Conservation (phyloP, 2,797 vertebrate genomes). For the Podarcis lilfordi region DNA sequence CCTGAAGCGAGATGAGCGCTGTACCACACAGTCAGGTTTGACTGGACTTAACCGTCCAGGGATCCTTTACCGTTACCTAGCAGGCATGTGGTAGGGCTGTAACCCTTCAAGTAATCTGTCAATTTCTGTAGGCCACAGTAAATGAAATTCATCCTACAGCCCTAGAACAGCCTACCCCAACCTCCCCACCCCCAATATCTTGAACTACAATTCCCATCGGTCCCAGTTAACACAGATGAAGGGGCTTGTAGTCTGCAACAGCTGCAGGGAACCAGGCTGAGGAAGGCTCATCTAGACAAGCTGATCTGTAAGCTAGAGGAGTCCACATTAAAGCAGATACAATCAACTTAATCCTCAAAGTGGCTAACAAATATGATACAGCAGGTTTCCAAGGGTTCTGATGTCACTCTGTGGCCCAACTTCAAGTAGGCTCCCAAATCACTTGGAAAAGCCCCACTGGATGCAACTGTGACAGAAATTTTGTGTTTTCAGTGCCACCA, state of each 20-base stretch:
- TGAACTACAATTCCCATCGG: too few species aligned
- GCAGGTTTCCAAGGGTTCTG: background rate
- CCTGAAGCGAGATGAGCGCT: too few species aligned
- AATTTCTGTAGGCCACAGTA: background rate
- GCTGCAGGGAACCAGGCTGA: too few species aligned
- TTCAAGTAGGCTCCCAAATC: background rate
- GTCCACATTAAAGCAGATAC: background rate
- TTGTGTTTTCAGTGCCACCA: background rate
- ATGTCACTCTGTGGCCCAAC: background rate
- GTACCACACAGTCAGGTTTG: too few species aligned
- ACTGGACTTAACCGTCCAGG: background rate
- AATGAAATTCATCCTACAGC: background rate
- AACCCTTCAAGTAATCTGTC: background rate
- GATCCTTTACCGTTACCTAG: background rate
- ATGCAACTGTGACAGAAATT: background rate
- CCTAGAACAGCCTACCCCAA: too few species aligned
- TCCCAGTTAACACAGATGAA: too few species aligned
- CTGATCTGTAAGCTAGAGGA: background rate
- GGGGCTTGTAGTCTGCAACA: too few species aligned
- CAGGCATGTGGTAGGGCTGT: background rate
- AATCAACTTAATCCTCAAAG: background rate
- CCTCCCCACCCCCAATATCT: too few species aligned
- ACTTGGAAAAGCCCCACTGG: background rate
- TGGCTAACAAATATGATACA: background rate
- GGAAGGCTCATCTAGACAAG: too few species aligned